Evolutionary conservation across 2,888 invertebrate species (phyloP).

Genomic region (Caradrina kadenii): DNA sequence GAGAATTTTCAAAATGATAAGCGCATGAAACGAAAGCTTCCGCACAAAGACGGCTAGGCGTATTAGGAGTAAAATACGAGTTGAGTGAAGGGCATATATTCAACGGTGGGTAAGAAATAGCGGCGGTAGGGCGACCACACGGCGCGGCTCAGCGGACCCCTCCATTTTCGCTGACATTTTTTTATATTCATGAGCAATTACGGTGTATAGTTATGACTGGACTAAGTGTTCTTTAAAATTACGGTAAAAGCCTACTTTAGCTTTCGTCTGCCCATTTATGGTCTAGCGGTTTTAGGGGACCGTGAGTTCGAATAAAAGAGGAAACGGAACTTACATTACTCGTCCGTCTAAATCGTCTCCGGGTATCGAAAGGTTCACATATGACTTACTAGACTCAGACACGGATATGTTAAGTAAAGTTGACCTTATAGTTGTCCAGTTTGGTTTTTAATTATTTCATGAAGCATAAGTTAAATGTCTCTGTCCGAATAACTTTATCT

Average conservation of each 20-base stretch:
- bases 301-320: no score
- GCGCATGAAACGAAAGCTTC: slow-evolving; percentile 6
- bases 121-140: slow-evolving; percentile 4
- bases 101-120: slow-evolving; percentile 45
- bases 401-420: no score
- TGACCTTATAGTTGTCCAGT: no score
- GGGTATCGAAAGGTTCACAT: no score
- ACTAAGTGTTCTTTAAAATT: background rate
- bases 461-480: no score
- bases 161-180: background rate
- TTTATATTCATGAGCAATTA: background rate
- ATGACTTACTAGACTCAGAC: no score
- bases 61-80: slow-evolving; percentile 53
- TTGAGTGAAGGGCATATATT: slow-evolving; percentile 54
- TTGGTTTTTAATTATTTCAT: no score
- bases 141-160: background rate
- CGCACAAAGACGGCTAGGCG: slow-evolving; percentile 27
- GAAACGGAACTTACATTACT: no score
- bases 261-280: background rate
- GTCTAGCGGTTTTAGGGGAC: background rate
- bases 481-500: no score
- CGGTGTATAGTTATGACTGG: background rate
- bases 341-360: no score
- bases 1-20: background rate
- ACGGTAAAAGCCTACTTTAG: background rate